phyloP scores from a whole-genome alignment of 2,797 vertebrate genomes.

The Siniperca obscura region DNA sequence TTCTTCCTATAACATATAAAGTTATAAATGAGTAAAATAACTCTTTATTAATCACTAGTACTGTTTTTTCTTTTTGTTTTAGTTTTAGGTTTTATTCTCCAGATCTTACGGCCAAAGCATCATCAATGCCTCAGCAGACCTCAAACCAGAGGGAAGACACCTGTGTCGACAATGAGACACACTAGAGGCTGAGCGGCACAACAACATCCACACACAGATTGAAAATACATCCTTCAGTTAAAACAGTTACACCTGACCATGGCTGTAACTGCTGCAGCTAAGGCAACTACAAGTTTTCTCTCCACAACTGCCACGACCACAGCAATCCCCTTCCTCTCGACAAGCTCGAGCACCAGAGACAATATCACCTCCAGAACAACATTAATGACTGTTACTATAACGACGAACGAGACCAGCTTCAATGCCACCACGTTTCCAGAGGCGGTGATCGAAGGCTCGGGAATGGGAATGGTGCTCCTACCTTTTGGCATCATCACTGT shows the following conservation, averaged over 20 bases:
- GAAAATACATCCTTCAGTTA: slow-evolving; percentile 24
- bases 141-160: slow-evolving; percentile 48
- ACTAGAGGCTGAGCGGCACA: slow-evolving; percentile 50
- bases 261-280: slow-evolving; percentile 66
- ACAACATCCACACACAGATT: slow-evolving; percentile 18
- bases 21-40: background rate
- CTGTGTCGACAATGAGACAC: slow-evolving; percentile 44
- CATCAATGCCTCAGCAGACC: slow-evolving; percentile 46
- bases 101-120: slow-evolving; percentile 33
- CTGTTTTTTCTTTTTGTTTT: slow-evolving; percentile 19
- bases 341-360: slow-evolving; percentile 65
- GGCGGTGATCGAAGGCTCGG: slow-evolving; percentile 76
- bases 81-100: slow-evolving; percentile 24
- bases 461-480: slow-evolving; percentile 92
- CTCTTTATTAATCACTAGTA: background rate
- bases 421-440: slow-evolving; percentile 90
- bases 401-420: slow-evolving; percentile 87
- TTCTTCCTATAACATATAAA: background rate
- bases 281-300: slow-evolving; percentile 65
- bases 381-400: slow-evolving; percentile 80
- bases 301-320: slow-evolving; percentile 66
- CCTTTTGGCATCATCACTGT: slow-evolving; percentile 96
- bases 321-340: slow-evolving; percentile 67
- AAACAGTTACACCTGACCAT: slow-evolving; percentile 60
- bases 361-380: slow-evolving; percentile 74